Evolutionary conservation across 2,797 vertebrate species (phyloP), one percentile per base, ranked within the genome.

Genomic region (Chelonia mydas): DNA sequence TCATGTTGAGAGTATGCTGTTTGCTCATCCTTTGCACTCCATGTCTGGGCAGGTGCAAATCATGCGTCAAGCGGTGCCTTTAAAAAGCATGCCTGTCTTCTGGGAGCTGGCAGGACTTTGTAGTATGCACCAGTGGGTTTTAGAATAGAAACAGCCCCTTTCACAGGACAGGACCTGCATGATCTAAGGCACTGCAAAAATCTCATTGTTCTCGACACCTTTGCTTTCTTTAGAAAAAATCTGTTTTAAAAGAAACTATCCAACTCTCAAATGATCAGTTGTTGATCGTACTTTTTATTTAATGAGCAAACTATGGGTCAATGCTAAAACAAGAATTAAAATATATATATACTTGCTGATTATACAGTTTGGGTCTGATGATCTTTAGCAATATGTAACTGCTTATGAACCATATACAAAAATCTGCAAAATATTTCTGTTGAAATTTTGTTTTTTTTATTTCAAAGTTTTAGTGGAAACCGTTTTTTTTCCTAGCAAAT

Each of bases 11-110:
- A 80, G 65, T 59, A 74, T 68, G 79, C 89, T 76, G 65, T 91
- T 94, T 95, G 92, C 89, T 93, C 90, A 83, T 93, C 5, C 45
- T 87, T 50, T 79, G 33, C 82, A 92, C 53, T 59, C 54, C 68
- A 85, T 83, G 87, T 86, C 55, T 50, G 93, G 92, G 28, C 90
- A 81, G 59, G 57, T 0, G 0, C 95, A 86, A 87, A 77, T 90
- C 86, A 77, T 92, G 83, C 86, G 51, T 95, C 61, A 25, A 92
- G 74, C 33, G 25, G 68, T 88, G 88, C 55, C 33, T 94, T 88
- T 87, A 41, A 91, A 74, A 86, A 95, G 81, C 68, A 55, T 6
- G 54, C 78, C 59, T 59, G 31, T 81, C 91, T 23, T 72, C 55
- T 86, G 84, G 74, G 94, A 94, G 81, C 54, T 87, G 86, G 37